Base-by-base conservation (phyloP, 2,888 invertebrate species). In the Lochmaea capreae region DNA sequence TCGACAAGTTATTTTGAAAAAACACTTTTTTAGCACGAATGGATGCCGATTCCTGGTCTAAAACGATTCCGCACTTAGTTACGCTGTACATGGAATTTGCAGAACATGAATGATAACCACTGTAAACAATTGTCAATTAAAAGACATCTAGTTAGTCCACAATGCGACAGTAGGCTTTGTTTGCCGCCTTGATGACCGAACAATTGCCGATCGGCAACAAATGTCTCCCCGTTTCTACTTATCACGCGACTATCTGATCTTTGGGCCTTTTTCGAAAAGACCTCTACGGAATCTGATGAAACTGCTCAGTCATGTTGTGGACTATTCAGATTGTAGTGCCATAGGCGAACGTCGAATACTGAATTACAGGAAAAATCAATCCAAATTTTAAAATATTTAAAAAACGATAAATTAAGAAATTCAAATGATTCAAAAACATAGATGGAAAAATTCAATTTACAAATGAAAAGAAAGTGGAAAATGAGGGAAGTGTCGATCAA, bases 101-200 rank as follows among this genome's bases (percentile, higher is more conserved):
- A 84, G 85, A 84, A 86, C 86, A 86, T 86, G 86, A 86, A 86
- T 86, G 86, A 87, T 86, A 86, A 86, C 86, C 83, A 79, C 83
- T 86, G 86, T 86, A 86, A 87, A 87, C 87, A 86, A 86, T 87
- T 86, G 86, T 86, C 86, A 86, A 86, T 86, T 87, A 86, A 86
- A 86, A 82, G 85, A 84, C 85, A 79, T 86, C 86, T 84, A 86
- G 86, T 86, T 86, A 86, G 85, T 81, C 82, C 82, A 84, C 84
- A 84, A 85, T 85, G 84, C 84, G 85, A 85, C 85, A 85, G 85
- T 81, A 73, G 79, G 82, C 85, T 85, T 85, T 86, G 85, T 86
- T 85, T 81, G 84, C 80, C 83, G 82, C 82, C 81, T 81, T 81
- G 82, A 82, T 80, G 81, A 80, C 73, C 80, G 83, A 84, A 86